These are phyloP conservation scores for Parnassius orleans DNA, from an alignment of 2,888 invertebrate genomes.

Conservation along the genomic window DNA sequence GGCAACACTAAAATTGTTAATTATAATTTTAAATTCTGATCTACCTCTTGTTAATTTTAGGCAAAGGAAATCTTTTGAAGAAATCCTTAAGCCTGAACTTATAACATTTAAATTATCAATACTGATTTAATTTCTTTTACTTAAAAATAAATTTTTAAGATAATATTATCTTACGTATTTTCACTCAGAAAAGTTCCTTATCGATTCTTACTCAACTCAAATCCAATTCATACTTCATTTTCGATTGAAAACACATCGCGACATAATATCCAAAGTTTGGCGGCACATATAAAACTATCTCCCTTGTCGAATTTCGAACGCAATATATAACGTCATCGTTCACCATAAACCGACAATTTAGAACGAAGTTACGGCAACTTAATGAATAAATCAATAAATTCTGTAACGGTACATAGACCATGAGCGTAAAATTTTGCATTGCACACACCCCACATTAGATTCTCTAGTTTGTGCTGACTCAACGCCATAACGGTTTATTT, in stretches of 20 bases:
- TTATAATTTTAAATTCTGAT: too few relatives aligned
- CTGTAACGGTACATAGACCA: slow-evolving; percentile 37
- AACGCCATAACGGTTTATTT: slow-evolving; percentile 34
- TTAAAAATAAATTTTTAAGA: too few relatives aligned
- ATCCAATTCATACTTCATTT: slow-evolving; percentile 22
- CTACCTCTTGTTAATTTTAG: too few relatives aligned
- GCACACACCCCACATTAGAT: slow-evolving; percentile 37
- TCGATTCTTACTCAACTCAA: slow-evolving; percentile 4
- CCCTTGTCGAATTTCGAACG: slow-evolving; percentile 6
- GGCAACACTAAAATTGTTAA: too few relatives aligned
- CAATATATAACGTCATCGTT: slow-evolving; percentile 32
- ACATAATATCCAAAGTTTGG: slow-evolving; percentile 22
- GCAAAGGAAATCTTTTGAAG: too few relatives aligned
- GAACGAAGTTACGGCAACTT: slow-evolving; percentile 47
- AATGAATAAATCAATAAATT: slow-evolving; percentile 62
- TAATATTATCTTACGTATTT: not conserved
- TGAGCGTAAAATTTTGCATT: slow-evolving; percentile 51
- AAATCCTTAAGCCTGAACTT: too few relatives aligned
- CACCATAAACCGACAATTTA: slow-evolving; percentile 37
- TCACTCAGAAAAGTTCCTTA: slow-evolving; percentile 4
- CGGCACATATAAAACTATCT: slow-evolving; percentile 24
- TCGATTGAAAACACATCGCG: slow-evolving; percentile 22
- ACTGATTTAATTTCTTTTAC: too few relatives aligned
- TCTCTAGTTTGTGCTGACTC: slow-evolving; percentile 48
- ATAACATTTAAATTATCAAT: too few relatives aligned